These are phyloP conservation scores for Aleadryas rufinucha DNA, from an alignment of 2,113 vertebrate genomes.

Conservation along the genomic window DNA sequence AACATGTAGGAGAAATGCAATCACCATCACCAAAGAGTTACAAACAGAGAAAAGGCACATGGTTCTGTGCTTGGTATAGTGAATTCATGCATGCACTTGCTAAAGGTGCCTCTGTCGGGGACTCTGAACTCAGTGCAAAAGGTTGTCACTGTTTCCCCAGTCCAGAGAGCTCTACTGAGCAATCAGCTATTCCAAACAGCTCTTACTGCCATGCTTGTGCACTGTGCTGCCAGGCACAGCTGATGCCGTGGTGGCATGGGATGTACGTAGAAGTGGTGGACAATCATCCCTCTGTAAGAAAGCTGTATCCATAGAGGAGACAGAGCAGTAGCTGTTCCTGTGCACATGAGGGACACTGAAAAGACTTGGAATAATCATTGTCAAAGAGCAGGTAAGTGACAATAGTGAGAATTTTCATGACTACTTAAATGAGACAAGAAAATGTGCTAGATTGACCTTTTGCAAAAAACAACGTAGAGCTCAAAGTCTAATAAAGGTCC, in stretches of 20 bases:
- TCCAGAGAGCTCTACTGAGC: neutral
- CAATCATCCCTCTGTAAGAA: neutral
- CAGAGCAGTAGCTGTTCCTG: neutral
- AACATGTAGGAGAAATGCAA: neutral
- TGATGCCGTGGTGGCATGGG: neutral
- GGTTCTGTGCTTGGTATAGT: fast-evolving
- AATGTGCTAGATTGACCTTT: neutral
- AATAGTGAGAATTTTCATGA: neutral
- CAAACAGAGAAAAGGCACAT: fast-evolving
- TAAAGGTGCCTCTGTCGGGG: neutral
- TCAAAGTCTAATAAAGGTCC: neutral
- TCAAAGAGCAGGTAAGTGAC: neutral
- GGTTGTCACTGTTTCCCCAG: neutral
- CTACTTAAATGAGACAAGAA: neutral
- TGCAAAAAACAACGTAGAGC: neutral
- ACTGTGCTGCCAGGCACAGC: neutral
- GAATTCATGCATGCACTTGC: neutral
- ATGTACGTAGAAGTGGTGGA: neutral
- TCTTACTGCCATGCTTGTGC: neutral
- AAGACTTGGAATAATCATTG: neutral
- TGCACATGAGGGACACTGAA: neutral
- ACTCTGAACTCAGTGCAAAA: neutral
- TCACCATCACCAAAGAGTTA: neutral
- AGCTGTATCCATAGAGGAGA: neutral
- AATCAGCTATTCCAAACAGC: neutral